These are phyloP conservation scores for Hydrotaea cyrtoneurina DNA, from an alignment of 2,888 invertebrate species.

Conservation along the genomic window DNA sequence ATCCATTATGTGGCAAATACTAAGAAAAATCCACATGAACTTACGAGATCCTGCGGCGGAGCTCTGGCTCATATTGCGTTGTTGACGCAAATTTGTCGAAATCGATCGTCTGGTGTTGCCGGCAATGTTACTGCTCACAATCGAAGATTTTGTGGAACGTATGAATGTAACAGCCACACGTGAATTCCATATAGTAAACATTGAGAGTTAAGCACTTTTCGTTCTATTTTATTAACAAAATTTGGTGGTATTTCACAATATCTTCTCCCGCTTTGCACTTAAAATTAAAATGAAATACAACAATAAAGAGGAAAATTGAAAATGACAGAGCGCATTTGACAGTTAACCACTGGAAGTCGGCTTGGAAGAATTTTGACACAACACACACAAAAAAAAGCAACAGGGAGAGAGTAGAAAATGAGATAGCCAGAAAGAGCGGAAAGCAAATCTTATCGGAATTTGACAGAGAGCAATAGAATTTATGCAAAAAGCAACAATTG, in stretches of 20 bases:
- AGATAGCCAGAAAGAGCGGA: not conserved
- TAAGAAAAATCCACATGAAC: not conserved
- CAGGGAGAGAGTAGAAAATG: not conserved
- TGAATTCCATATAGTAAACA: constrained; percentile 77
- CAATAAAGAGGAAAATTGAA: not conserved
- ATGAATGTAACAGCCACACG: constrained; percentile 74
- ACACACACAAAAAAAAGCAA: not conserved
- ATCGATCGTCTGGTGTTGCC: constrained; percentile 5
- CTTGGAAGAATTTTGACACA: constrained; percentile 44
- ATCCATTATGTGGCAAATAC: not conserved
- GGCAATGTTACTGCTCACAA: constrained; percentile 18
- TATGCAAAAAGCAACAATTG: constrained; percentile 56
- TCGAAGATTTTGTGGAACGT: constrained; percentile 64
- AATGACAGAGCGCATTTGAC: constrained; percentile 42
- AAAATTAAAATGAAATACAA: constrained; percentile 18
- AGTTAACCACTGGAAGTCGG: constrained; percentile 53
- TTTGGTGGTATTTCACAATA: constrained; percentile 3
- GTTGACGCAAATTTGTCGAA: constrained; percentile 37
- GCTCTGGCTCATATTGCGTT: constrained; percentile 41
- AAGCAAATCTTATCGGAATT: not conserved
- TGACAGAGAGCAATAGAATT: too few relatives aligned
- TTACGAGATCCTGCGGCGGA: constrained; percentile 32
- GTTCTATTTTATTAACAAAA: constrained; percentile 7
- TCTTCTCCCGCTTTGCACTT: constrained; percentile 22
- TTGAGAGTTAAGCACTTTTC: constrained; percentile 66